These are phyloP conservation scores for Gallirallus australis DNA, from an alignment of 2,797 vertebrate species.

Conservation along the genomic window DNA sequence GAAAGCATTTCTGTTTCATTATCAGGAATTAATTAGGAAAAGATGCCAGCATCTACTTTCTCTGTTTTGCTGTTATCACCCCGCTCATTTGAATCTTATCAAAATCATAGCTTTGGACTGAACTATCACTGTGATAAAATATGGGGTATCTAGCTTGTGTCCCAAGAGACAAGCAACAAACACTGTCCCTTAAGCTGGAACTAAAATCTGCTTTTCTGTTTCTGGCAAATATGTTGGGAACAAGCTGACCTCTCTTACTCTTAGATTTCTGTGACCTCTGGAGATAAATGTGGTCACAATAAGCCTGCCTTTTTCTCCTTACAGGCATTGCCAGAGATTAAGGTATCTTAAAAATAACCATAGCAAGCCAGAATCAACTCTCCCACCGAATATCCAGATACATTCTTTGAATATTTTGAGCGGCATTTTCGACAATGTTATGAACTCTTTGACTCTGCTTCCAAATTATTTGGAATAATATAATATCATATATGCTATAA, in stretches of 20 bases:
- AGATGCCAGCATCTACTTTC: background rate
- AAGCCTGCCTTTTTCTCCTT: constrained; percentile 45
- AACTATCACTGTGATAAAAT: background rate
- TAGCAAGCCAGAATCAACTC: constrained; percentile 38
- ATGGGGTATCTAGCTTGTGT: background rate
- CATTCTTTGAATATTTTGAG: constrained; percentile 57
- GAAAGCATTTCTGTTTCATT: background rate
- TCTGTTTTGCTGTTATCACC: background rate
- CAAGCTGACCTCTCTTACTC: constrained; percentile 73
- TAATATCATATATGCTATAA: background rate
- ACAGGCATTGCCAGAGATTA: constrained; percentile 39
- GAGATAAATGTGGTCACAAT: constrained; percentile 64
- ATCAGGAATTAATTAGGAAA: background rate
- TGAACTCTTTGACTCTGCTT: background rate
- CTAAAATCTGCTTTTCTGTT: constrained; percentile 60
- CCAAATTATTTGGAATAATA: background rate
- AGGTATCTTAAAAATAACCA: constrained; percentile 75
- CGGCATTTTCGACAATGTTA: background rate
- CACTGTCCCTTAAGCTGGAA: constrained; percentile 5
- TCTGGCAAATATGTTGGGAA: constrained; percentile 74
- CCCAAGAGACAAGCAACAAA: constrained; percentile 17
- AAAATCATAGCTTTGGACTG: background rate
- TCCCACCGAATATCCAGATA: constrained; percentile 24
- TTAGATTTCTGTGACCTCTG: constrained; percentile 68
- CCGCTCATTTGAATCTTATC: background rate